A percentile compares a stretch with the other conserved stretches of the same genome.
Conservation (phyloP, 2,797 vertebrate species). For the Pipistrellus pygmaeus region DNA sequence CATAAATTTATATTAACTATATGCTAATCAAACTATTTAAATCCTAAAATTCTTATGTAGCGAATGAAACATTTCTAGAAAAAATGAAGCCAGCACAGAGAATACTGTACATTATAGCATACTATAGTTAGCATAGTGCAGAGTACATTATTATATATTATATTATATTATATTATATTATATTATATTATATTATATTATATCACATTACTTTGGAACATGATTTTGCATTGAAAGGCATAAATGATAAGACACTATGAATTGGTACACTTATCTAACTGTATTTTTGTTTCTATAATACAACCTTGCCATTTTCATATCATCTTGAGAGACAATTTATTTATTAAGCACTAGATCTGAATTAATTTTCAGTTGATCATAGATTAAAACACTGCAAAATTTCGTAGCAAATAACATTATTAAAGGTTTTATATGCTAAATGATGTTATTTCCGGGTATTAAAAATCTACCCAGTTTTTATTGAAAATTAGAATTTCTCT, state of each 20-base stretch:
- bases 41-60: not conserved
- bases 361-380: slow-evolving; percentile 37
- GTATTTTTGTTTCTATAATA: slow-evolving; percentile 1
- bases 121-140: not conserved
- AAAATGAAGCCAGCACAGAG: not conserved
- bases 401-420: not conserved
- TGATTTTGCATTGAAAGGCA: not conserved
- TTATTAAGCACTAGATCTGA: not conserved
- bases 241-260: not conserved
- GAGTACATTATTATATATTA: not conserved
- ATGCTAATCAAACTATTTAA: not conserved
- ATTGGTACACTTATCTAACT: not conserved
- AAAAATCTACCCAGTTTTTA: slow-evolving; percentile 5
- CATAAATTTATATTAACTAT: not conserved
- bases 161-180: not conserved
- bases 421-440: slow-evolving; percentile 19
- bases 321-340: not conserved
- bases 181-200: not conserved
- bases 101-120: not conserved
- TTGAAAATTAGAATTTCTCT: slow-evolving; percentile 52
- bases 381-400: slow-evolving; percentile 38
- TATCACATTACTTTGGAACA: not conserved
- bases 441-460: not conserved
- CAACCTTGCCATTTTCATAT: not conserved
- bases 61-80: not conserved